A percentile compares a stretch with the other conserved stretches of the same genome.
Evolutionary conservation across 2,113 vertebrate species (phyloP).

Genomic region (Brachypteracias leptosomus): DNA sequence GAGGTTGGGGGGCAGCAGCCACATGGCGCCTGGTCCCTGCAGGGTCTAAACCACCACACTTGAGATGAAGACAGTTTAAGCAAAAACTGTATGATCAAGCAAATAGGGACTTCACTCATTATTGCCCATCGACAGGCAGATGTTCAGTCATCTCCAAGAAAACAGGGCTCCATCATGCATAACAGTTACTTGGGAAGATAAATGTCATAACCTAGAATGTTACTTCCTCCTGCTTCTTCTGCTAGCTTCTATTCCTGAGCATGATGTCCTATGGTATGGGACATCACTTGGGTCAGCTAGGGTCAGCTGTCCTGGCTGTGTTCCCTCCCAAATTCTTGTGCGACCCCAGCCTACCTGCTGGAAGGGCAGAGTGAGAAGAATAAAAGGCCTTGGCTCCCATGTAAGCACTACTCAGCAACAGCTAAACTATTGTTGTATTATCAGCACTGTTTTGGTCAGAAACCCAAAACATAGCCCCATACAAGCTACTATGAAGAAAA

Average conservation of each 20-base stretch:
- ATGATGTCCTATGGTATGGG: fast-evolving
- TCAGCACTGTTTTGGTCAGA: neutral
- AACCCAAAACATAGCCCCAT: neutral
- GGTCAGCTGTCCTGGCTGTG: neutral
- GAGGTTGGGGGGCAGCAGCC: too few relatives aligned
- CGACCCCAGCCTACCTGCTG: fast-evolving
- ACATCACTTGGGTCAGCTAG: neutral
- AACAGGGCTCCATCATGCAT: fast-evolving
- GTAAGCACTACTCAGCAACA: neutral
- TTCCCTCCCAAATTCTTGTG: neutral
- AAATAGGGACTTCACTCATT: neutral
- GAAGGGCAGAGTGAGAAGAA: fast-evolving
- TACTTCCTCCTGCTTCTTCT: neutral
- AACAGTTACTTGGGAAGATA: neutral
- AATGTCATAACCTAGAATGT: fast-evolving
- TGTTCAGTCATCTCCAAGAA: neutral
- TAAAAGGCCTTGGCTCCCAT: neutral
- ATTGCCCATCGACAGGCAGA: fast-evolving
- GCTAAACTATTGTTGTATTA: neutral
- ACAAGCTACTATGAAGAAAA: neutral
- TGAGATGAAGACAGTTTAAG: neutral
- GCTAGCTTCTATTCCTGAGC: neutral
- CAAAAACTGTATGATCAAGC: neutral
- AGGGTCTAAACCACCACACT: too few relatives aligned
- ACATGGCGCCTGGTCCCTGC: too few relatives aligned